These are phyloP conservation scores for Thamnophis sirtalis DNA, from an alignment of 2,113 vertebrate species.

Conservation along the genomic window DNA sequence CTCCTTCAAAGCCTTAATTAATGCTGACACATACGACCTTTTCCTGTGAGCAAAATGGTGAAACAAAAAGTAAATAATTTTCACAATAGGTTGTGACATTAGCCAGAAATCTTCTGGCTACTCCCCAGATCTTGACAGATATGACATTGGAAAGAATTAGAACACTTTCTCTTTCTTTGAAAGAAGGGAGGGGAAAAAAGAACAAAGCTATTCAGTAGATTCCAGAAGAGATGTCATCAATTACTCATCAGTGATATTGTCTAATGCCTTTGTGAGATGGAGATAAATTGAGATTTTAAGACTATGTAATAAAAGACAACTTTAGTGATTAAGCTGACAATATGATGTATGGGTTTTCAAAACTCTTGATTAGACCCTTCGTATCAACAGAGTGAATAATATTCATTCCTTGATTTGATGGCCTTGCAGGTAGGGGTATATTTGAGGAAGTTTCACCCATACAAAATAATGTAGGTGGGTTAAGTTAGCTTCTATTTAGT, in stretches of 20 bases:
- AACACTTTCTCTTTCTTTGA: conserved; percentile 27
- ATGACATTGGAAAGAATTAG: conserved; percentile 45
- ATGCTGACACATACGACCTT: conserved; percentile 64
- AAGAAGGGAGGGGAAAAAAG: neutral
- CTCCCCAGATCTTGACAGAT: conserved; percentile 38
- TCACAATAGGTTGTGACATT: conserved; percentile 32
- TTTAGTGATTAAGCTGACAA: conserved; percentile 52
- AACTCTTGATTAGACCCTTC: conserved; percentile 39
- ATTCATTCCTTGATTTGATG: neutral
- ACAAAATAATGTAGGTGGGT: neutral
- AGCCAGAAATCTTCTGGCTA: conserved; percentile 48
- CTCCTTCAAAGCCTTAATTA: conserved; percentile 64
- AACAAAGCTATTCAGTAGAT: conserved; percentile 30
- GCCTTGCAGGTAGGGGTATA: neutral
- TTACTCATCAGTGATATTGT: conserved; percentile 39
- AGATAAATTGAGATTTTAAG: conserved; percentile 42
- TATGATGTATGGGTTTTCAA: conserved; percentile 41
- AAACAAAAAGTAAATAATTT: conserved; percentile 42
- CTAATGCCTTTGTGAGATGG: conserved; percentile 39
- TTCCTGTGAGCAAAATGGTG: conserved; percentile 30
- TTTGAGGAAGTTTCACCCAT: conserved; percentile 8
- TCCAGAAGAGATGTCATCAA: conserved; percentile 51
- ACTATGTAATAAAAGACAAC: conserved; percentile 30
- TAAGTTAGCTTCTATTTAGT: conserved; percentile 3
- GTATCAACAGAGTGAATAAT: neutral